Evolutionary conservation across 1,140 invertebrate genomes (phyloP), one percentile per base, ranked within the genome.

Genomic region (Nylanderia fulva): DNA sequence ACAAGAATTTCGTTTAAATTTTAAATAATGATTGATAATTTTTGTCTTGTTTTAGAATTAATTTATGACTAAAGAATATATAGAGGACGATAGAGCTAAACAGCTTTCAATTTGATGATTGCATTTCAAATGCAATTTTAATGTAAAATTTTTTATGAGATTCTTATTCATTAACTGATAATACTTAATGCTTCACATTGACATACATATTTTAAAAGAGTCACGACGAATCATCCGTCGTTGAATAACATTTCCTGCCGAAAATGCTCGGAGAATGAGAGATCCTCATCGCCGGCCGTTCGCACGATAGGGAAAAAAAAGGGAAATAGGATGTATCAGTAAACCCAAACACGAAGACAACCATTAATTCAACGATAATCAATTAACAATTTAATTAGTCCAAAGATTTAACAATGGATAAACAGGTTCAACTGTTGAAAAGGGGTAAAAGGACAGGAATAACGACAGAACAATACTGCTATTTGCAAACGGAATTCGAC

Each of bases 371-470:
- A 79, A 89, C 85, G 52, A 58, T 52, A 77, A 72, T 56, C 68
- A 72, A 84, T 86, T 64, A 74, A 82, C 56, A 84, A 13, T 86
- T 86, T 86, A 86, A 86, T 86, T 74, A 54, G 33, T 54, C 68
- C 63, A 89, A 85, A 61, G 85, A 79, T 87, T 90, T 54, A 85
- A 63, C 79, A 76, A 90, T 77, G 83, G 56, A 85, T 52, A 75
- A 76, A 45, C 45, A 21, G 36, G 69, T 48, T 68, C 60, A 29
- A 36, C 27, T 75, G 42, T 58, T 18, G 54, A 27, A 18, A 13
- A 48, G 21, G 21, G 21, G 48, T 71, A 52, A 7, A 7, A 29
- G 15, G n/a, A n/a, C 8, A 2, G 11, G 9, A 18, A 39, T 48
- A 60, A 33, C 63, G 11, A 48, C 82, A 24, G 52, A 88, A 85